Evolutionary conservation across 2,113 vertebrate genomes (phyloP).

Genomic region (Saguinus imperator): DNA sequence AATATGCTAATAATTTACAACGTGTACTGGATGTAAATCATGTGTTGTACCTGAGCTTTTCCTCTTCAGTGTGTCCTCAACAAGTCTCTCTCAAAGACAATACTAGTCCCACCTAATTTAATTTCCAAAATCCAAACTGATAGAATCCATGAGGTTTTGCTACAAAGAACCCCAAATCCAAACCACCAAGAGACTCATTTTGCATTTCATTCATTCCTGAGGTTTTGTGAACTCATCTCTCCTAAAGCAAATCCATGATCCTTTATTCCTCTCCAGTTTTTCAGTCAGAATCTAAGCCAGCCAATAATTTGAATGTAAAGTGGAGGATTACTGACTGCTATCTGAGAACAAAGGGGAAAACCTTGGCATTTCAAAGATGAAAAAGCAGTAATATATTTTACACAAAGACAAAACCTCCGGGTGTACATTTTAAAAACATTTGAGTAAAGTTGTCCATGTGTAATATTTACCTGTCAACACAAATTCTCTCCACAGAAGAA

Average conservation of each 20-base stretch:
- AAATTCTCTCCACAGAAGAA: background rate
- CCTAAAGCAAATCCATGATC: background rate
- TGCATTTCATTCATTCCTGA: background rate
- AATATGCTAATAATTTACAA: background rate
- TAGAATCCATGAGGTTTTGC: background rate
- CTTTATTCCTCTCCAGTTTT: background rate
- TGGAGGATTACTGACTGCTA: background rate
- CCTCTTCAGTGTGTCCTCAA: background rate
- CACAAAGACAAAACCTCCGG: background rate
- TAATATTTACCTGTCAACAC: background rate
- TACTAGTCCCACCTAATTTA: background rate
- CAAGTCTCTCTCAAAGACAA: background rate
- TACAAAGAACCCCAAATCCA: background rate
- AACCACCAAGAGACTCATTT: background rate
- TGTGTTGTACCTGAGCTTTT: background rate
- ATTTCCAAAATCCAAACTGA: background rate
- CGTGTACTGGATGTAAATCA: background rate
- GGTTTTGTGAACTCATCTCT: background rate
- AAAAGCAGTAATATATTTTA: background rate
- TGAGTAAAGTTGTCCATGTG: background rate
- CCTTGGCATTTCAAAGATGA: background rate
- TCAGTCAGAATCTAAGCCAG: background rate
- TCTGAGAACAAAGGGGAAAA: constrained; percentile 13
- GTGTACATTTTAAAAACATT: background rate
- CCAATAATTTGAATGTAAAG: constrained; percentile 25